Base-by-base conservation (phyloP, 1,140 invertebrate species). In the Forficula auricularia region DNA sequence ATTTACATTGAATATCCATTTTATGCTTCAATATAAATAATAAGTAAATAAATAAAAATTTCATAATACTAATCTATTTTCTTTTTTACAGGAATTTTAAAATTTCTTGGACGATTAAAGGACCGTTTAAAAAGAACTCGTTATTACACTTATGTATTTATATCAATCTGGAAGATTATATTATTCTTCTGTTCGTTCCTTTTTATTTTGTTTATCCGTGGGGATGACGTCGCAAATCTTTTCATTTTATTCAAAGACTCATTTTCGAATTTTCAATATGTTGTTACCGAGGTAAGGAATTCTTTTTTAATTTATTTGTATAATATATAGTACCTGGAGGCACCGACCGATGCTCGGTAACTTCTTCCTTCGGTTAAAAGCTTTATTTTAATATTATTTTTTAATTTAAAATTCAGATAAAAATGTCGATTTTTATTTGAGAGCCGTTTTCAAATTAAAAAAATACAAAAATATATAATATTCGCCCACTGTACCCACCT, bases 61-160 rank as follows among this genome's bases (percentile, higher is more conserved):
- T 42, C 3, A 27, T n/a, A n/a, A 38, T 48, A 38, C 14, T 18
- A 46, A 18, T 18, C 7, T 13, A 36, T 16, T 34, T 40, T 38
- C 48, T 37, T 30, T 39, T 50, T 48, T 48, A 40, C 34, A 36
- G 34, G n/a, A 6, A 18, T 18, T 14, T n/a, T 27, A 6, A 27
- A 27, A 10, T 27, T 27, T n/a, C 60, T 90, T 35, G 82, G 78
- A 19, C 72, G 74, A 54, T 69, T 91, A 15, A 88, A 87, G 54
- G 82, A 90, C 36, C 73, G 82, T 47, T 61, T 94, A 40, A 73
- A 73, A 39, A 58, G 70, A 33, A 85, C 82, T 1, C 68, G 88
- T 40, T 94, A 94, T 54, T 92, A 86, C 58, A 80, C 72, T 1
- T 88, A 90, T 57, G 72, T 87, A 47, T 86, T 92, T 54, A 72